Base-by-base conservation (phyloP, 92 coral and sea anemone genomes). In the Epizoanthus illoricatus region DNA sequence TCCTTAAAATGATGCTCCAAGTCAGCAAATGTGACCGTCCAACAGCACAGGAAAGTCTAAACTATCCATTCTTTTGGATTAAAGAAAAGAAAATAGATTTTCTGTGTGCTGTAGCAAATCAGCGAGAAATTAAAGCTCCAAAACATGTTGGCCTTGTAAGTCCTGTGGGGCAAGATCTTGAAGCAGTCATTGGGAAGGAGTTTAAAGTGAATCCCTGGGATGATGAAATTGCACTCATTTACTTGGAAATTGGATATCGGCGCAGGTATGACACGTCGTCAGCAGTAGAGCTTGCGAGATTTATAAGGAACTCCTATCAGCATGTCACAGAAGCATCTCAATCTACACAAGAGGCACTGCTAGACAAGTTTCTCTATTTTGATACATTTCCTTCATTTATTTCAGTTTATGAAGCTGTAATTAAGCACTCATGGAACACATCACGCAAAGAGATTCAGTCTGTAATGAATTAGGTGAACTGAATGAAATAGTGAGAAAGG, bases 31-130 rank as follows among this genome's bases (percentile, higher is more conserved):
- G 45, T 6, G n/a, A 63, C 62, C 83, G 83, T 3, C 71, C 83
- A 28, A 79, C 45, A 20, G 72, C 72, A 62, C 47, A 60, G 63
- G 21, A 79, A 15, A 24, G 65, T 47, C 13, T 79, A 63, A 20
- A 79, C 13, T 74, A 79, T 65, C 73, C 73, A 12, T 63, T 79
- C 40, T 79, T 79, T 21, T 79, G 84, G 84, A 36, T 71, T 15
- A 15, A 63, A 36, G 8, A 45, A 24, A 61, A 43, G 59, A 79
- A 43, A 56, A 4, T 41, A 0, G 18, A 16, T 6, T 65, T 79
- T 33, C 60, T 79, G 3, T 12, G n/a, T 15, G 84, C 84, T 42
- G 74, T 65, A 15, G 84, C 54, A 12, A 79, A 79, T 63, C 84
- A 79, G 73, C 15, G 33, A 79, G 84, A 79, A 5, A 60, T 79